phyloP scores from a whole-genome alignment of 1,140 invertebrate species.

The Drosophila albomicans region DNA sequence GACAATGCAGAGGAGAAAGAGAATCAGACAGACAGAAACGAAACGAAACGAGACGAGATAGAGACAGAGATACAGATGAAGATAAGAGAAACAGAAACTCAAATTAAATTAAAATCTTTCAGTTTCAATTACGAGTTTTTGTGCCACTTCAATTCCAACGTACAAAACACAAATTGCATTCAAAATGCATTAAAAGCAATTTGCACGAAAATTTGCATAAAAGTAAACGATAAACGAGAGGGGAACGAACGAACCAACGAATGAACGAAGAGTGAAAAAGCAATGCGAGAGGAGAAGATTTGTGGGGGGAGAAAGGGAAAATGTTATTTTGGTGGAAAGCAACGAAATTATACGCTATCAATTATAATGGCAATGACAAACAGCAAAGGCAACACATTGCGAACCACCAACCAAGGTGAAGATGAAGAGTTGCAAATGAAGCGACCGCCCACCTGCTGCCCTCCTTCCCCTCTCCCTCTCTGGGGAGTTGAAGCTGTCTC shows the following conservation, averaged over 20 bases:
- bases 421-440: conserved; percentile 54
- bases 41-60: neutral
- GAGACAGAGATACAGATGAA: conserved; percentile 51
- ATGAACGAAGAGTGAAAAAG: neutral
- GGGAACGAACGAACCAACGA: conserved; percentile 2
- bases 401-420: conserved; percentile 58
- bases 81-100: conserved; percentile 81
- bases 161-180: conserved; percentile 83
- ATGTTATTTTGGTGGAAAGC: conserved; percentile 43
- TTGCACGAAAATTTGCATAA: conserved; percentile 82
- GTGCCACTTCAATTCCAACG: conserved; percentile 80
- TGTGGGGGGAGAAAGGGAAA: conserved; percentile 7
- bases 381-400: conserved; percentile 64
- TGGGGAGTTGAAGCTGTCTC: conserved; percentile 5
- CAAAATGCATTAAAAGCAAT: conserved; percentile 83
- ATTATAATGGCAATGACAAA: conserved; percentile 83
- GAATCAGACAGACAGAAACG: conserved; percentile 17
- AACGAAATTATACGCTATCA: conserved; percentile 79
- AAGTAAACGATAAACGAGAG: conserved; percentile 50
- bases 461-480: too few relatives aligned
- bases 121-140: conserved; percentile 83
- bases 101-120: conserved; percentile 84
- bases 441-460: neutral
- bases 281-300: conserved; percentile 17
- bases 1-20: neutral